Percentiles rank a stretch among this genome's conserved stretches.
Conservation (phyloP, 2,113 vertebrate genomes). For the Lichenostomus cassidix region DNA sequence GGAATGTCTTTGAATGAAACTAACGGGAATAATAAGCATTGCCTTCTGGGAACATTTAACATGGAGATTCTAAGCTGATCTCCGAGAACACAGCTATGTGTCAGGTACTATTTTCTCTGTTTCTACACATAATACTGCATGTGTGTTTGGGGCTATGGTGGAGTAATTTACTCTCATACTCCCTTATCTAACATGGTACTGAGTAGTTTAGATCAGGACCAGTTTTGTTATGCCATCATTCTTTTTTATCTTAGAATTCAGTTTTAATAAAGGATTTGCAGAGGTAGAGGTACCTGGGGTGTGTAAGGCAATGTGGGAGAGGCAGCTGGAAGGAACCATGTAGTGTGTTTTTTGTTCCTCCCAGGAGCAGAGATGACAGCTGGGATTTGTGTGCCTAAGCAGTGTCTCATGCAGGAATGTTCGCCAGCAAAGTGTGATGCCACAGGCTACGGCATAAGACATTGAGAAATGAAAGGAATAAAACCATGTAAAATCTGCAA, state of each 20-base stretch:
- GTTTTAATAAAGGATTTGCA: background rate
- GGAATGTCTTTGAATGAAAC: background rate
- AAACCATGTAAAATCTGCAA: background rate
- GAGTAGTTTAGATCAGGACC: background rate
- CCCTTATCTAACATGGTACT: background rate
- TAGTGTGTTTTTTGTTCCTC: background rate
- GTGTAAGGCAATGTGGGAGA: background rate
- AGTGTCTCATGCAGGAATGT: background rate
- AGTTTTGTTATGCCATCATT: background rate
- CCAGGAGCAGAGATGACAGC: background rate
- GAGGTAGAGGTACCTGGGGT: background rate
- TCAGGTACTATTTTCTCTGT: background rate
- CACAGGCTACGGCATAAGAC: background rate
- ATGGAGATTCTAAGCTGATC: background rate
- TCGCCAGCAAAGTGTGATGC: background rate
- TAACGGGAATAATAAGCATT: background rate
- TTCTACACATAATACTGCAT: background rate
- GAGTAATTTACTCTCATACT: background rate
- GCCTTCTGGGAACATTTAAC: slow-evolving; percentile 4
- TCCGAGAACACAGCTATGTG: background rate
- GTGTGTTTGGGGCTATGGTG: background rate
- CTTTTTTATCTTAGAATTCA: background rate
- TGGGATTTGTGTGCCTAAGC: background rate
- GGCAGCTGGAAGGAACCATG: background rate
- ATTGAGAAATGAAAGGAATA: slow-evolving; percentile 23